Conservation (phyloP, 2,797 vertebrate genomes). For the Basileuterus tristriatus region DNA sequence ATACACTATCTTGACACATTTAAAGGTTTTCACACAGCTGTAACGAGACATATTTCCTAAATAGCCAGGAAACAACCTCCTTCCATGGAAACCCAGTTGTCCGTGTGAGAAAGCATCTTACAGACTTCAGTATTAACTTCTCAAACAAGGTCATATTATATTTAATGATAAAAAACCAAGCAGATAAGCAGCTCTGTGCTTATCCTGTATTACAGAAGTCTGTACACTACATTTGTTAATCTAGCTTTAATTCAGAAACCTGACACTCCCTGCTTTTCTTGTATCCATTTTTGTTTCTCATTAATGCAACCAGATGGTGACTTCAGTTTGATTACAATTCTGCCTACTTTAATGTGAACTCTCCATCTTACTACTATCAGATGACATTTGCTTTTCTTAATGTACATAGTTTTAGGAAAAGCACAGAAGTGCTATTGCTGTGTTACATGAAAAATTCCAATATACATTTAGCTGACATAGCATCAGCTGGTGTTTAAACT, state of each 20-base stretch:
- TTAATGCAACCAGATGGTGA: slow-evolving; percentile 67
- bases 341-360: slow-evolving; percentile 58
- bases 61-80: background rate
- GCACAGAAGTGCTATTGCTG: slow-evolving; percentile 68
- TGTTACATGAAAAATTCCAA: slow-evolving; percentile 75
- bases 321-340: slow-evolving; percentile 71
- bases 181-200: background rate
- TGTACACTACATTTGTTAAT: slow-evolving; percentile 34
- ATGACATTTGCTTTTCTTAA: slow-evolving; percentile 79
- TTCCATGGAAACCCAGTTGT: background rate
- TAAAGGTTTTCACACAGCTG: background rate
- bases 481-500: slow-evolving; percentile 85
- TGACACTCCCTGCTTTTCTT: background rate
- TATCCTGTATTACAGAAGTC: background rate
- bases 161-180: background rate
- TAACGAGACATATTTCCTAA: background rate
- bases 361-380: slow-evolving; percentile 60
- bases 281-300: slow-evolving; percentile 33
- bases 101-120: background rate
- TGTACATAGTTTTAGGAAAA: slow-evolving; percentile 73
- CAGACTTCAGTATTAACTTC: background rate
- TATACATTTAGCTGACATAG: slow-evolving; percentile 83
- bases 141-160: background rate
- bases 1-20: background rate
- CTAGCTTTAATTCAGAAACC: slow-evolving; percentile 56